Base-by-base conservation (phyloP, 2,797 vertebrate genomes). In the Eleutherodactylus coqui region DNA sequence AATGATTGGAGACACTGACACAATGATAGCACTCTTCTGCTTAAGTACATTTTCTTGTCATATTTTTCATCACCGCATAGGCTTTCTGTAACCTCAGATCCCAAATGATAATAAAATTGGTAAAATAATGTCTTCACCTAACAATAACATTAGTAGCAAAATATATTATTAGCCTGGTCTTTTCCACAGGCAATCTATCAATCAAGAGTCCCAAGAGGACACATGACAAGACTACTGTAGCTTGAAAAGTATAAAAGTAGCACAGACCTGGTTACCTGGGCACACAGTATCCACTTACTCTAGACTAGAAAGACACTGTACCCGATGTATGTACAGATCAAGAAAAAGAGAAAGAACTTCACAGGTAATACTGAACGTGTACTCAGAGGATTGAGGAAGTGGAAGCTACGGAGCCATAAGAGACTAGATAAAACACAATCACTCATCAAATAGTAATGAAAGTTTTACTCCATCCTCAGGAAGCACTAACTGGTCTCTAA, bases 41-140 rank as follows among this genome's bases (percentile, higher is more conserved):
- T 45, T 45, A 73, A 41, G 45, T 45, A 43, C 21, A 73, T 45
- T 45, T 58, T 55, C 21, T 55, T 55, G 51, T 77, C 75, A 36
- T 36, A 58, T 36, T 34, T 76, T 53, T 73, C 70, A 73, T 27
- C 70, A 73, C 70, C 70, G 45, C 21, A 45, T 38, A 7, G 69
- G 11, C 13, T 13, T 24, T 43, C 5, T 43, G 70, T 11, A 27
- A 73, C 45, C 70, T 73, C 11, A 45, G n/a, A 43, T 21, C 27
- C 75, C 47, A 55, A 77, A 77, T 53, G 49, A 36, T 77, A 53
- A 55, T 55, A 38, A 55, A 51, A 77, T 21, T 77, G 29, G 49
- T 77, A 53, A 34, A 77, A 77, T 77, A 77, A 32, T 77, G 47
- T 77, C 32, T 77, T 53, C 49, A 77, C 75, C 49, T 55, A 55